phyloP scores from a whole-genome alignment of 64 coral and sea anemone genomes.

The Montipora sp. region DNA sequence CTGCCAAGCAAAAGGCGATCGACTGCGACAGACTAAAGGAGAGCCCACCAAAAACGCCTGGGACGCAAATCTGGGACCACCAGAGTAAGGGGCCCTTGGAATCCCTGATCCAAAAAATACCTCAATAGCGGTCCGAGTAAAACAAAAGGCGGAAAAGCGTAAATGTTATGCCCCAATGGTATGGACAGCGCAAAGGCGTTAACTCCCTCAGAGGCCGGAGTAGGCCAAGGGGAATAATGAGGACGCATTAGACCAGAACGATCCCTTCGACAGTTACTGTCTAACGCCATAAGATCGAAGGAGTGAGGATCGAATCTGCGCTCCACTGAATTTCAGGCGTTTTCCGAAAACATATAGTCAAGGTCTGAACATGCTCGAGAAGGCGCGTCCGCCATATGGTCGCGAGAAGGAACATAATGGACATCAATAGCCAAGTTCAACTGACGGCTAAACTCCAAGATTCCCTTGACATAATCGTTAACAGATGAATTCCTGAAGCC shows the following conservation, averaged over 20 bases:
- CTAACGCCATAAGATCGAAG: slow-evolving; percentile 11
- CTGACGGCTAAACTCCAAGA: not conserved
- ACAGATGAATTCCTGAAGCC: not conserved
- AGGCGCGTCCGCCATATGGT: no score
- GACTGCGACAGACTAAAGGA: slow-evolving; percentile 16
- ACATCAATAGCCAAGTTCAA: not conserved
- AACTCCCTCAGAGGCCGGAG: slow-evolving; percentile 2
- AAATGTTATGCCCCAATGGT: slow-evolving; percentile 19
- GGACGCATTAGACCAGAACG: not conserved
- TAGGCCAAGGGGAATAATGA: slow-evolving; percentile 42
- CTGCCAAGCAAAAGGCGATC: slow-evolving; percentile 31
- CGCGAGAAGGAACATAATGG: no score
- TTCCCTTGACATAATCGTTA: not conserved
- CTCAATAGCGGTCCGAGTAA: slow-evolving; percentile 20
- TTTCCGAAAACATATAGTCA: no score
- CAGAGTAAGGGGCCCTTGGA: slow-evolving; percentile 15
- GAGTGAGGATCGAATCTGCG: not conserved
- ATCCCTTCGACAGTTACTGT: not conserved
- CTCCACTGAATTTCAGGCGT: no score
- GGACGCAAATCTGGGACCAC: slow-evolving; percentile 36
- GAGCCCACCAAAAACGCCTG: slow-evolving; percentile 34
- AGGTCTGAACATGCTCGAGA: no score
- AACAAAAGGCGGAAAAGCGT: slow-evolving; percentile 68
- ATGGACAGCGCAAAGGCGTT: slow-evolving; percentile 37
- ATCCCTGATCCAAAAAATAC: slow-evolving; percentile 11